phyloP scores from a whole-genome alignment of 2,797 vertebrate species.

The Amblyopsis hoosieri region DNA sequence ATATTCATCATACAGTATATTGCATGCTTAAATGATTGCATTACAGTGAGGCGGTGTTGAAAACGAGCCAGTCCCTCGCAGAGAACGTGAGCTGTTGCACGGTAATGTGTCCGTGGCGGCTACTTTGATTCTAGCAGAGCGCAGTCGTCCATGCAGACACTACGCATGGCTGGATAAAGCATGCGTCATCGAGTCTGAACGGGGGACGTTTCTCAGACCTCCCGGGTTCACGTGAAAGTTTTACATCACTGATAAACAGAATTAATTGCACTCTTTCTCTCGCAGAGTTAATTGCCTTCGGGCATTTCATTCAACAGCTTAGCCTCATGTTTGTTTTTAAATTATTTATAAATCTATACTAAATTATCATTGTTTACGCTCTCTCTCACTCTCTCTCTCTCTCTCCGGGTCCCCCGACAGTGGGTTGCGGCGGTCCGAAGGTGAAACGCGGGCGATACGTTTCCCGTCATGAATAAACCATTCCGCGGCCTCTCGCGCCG shows the following conservation, averaged over 20 bases:
- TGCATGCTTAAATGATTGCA: no score
- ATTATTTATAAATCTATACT: conserved; percentile 51
- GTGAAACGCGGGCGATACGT: conserved; percentile 33
- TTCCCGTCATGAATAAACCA: conserved; percentile 53
- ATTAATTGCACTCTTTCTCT: conserved; percentile 58
- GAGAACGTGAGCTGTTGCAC: no score
- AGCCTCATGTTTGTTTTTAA: conserved; percentile 38
- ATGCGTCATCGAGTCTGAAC: conserved; percentile 44
- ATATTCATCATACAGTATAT: no score
- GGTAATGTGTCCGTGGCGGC: no score
- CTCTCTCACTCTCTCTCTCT: neutral
- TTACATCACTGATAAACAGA: conserved; percentile 60
- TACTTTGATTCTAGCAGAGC: no score
- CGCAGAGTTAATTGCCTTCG: conserved; percentile 55
- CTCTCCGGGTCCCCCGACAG: conserved; percentile 10
- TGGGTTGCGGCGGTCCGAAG: conserved; percentile 37
- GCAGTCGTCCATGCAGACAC: neutral
- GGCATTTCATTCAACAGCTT: conserved; percentile 38
- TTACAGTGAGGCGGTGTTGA: no score
- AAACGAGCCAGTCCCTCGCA: no score
- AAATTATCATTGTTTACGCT: conserved; percentile 45
- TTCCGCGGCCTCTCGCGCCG: conserved; percentile 17
- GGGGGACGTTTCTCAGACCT: conserved; percentile 36
- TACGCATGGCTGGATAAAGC: neutral
- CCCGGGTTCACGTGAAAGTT: conserved; percentile 41